Conservation (phyloP, 2,797 vertebrate species). For the Chelon labrosus region DNA sequence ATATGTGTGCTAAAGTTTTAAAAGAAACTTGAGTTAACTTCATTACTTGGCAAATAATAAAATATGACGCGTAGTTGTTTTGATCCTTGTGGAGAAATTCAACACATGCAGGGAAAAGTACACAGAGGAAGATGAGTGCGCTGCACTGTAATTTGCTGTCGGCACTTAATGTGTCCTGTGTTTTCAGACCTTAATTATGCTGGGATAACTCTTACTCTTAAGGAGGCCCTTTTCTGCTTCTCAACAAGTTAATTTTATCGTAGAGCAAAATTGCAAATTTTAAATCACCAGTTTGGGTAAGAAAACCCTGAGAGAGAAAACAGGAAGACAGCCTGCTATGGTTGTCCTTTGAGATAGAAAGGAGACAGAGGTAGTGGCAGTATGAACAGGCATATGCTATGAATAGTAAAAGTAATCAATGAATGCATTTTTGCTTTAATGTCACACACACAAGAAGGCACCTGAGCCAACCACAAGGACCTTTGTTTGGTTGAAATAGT, state of each 20-base stretch:
- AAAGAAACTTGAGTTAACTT: background rate
- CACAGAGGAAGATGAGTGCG: background rate
- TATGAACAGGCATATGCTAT: background rate
- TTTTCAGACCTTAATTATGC: background rate
- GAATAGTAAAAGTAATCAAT: background rate
- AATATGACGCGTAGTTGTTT: background rate
- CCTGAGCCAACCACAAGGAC: too few relatives aligned
- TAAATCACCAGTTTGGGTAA: too few relatives aligned
- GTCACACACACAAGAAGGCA: background rate
- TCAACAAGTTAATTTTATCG: background rate
- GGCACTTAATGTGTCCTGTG: background rate
- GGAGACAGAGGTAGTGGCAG: background rate
- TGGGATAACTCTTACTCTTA: background rate
- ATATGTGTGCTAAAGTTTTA: background rate
- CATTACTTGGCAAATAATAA: too few relatives aligned
- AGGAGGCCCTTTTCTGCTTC: background rate
- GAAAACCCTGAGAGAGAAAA: background rate
- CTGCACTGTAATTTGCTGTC: background rate
- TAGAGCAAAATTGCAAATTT: too few relatives aligned
- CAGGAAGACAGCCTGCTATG: background rate
- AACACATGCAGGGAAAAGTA: background rate
- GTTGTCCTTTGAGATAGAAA: background rate
- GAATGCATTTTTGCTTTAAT: background rate
- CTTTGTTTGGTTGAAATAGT: background rate
- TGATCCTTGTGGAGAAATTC: background rate